A percentile compares a stretch with the other conserved stretches of the same genome.
phyloP scores from a whole-genome alignment of 2,113 vertebrate species.

The Dicaeum eximium region DNA sequence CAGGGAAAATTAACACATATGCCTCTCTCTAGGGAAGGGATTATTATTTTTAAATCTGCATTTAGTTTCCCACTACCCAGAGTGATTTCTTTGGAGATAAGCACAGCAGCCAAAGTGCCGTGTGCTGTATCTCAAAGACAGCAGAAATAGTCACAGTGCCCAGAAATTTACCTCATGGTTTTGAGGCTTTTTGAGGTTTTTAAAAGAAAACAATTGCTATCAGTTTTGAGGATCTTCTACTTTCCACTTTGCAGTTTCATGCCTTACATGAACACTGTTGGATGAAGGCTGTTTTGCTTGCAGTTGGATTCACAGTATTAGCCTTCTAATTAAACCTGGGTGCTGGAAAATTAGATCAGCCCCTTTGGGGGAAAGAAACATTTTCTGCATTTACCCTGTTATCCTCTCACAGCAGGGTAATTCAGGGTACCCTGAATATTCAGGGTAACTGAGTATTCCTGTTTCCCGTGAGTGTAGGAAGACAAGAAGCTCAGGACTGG shows the following conservation, averaged over 20 bases:
- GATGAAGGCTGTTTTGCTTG: not conserved
- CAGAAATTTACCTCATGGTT: not conserved
- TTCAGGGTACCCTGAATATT: too few species aligned
- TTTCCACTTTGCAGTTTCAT: not conserved
- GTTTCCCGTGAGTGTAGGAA: accelerated
- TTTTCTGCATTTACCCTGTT: not conserved
- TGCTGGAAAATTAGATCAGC: not conserved
- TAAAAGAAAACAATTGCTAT: not conserved
- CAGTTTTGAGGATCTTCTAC: too few species aligned
- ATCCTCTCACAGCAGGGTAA: not conserved
- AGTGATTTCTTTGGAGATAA: not conserved
- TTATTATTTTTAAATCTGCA: slow-evolving; percentile 24
- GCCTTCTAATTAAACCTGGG: not conserved
- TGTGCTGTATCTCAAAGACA: not conserved
- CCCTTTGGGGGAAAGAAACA: not conserved
- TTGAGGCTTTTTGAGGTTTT: not conserved
- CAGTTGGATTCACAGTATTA: not conserved
- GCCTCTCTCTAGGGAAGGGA: not conserved
- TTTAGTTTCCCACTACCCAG: not conserved
- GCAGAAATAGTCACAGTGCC: not conserved
- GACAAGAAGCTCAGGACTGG: not conserved
- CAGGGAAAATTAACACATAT: slow-evolving; percentile 1
- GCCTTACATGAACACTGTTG: accelerated
- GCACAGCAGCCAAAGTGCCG: not conserved
- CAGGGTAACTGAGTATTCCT: not conserved